Base-by-base conservation (phyloP, 1,140 invertebrate genomes). In the Trichogramma pretiosum region DNA sequence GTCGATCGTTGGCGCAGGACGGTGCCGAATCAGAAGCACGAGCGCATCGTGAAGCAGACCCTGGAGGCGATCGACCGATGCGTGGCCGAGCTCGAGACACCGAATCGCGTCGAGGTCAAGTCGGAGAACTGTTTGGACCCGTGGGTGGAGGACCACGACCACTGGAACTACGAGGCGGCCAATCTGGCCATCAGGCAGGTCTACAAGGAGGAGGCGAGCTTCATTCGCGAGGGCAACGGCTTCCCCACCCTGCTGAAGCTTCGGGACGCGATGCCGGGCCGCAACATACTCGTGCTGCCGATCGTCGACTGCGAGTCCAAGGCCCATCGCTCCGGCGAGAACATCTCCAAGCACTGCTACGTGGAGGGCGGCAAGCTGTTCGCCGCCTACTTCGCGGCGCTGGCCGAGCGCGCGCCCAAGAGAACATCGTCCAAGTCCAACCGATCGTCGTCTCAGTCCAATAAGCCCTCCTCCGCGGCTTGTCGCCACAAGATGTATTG, bases 11-110 rank as follows among this genome's bases (percentile, higher is more conserved):
- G n/a, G n/a, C n/a, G n/a, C 32, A 58, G 81, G 41, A 69, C 81
- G 41, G 81, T 84, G 3, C 81, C 81, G 2, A 65, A 82, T 60
- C 78, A 80, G 67, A 64, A 65, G 3, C 77, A 77, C 5, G 65
- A 72, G 44, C 52, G 62, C 38, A n/a, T n/a, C n/a, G 61, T 77
- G 21, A 63, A 60, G 22, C 62, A 72, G 46, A 30, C 62, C 13
- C 65, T 77, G 14, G 52, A 68, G 3, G 62, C 67, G 18, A 74
- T 80, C 57, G n/a, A n/a, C n/a, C n/a, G n/a, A n/a, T n/a, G n/a
- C n/a, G 46, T 82, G 10, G 68, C 78, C 23, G 64, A 76, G 43
- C 52, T 73, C 45, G 76, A 76, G 64, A 76, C 74, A 52, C 74
- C 77, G 2, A 83, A 83, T 59, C 69, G 65, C 50, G 60, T 81